These are phyloP conservation scores for Probosciger aterrimus DNA, from an alignment of 2,113 vertebrate genomes.

Conservation along the genomic window DNA sequence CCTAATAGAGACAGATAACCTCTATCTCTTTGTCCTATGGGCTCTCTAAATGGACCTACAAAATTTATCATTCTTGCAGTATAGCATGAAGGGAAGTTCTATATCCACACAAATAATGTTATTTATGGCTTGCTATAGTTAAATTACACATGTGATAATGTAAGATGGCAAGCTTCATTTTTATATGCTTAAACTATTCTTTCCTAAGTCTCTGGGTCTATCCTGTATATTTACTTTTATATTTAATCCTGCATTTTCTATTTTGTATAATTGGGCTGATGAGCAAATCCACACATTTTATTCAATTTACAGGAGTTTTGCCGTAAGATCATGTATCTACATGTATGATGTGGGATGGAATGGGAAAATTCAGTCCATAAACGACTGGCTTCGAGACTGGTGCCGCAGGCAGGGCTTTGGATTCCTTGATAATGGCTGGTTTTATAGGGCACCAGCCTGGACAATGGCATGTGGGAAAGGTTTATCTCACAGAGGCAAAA, in stretches of 20 bases:
- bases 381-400: no score
- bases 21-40: not conserved
- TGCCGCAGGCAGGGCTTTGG: no score
- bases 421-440: no score
- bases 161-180: not conserved
- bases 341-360: no score
- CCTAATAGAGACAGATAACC: not conserved
- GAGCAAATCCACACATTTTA: not conserved
- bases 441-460: no score
- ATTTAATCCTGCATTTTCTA: not conserved
- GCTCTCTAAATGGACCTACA: not conserved
- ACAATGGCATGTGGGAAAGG: no score
- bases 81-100: not conserved
- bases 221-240: not conserved
- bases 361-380: no score
- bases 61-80: not conserved
- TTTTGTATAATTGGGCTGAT: not conserved
- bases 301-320: not conserved
- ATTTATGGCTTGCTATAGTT: not conserved
- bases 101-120: accelerated
- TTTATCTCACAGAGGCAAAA: no score
- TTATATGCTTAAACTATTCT: not conserved
- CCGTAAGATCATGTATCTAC: accelerated
- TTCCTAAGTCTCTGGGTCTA: not conserved
- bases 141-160: accelerated